Evolutionary conservation across 2,888 invertebrate species (phyloP).

Genomic region (Drosophila nr. fundita): DNA sequence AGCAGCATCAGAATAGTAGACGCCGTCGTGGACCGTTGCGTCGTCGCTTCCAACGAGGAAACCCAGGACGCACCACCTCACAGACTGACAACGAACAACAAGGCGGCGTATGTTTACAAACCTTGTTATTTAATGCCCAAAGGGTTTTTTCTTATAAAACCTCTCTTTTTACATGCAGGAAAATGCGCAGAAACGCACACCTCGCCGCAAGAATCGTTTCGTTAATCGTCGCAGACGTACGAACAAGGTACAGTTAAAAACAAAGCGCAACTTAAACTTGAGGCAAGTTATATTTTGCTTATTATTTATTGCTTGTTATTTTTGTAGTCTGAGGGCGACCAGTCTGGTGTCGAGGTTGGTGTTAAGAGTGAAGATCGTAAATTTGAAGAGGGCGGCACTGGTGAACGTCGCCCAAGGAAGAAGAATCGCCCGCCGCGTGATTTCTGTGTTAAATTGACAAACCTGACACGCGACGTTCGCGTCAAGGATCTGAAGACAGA

Average conservation of each 20-base stretch:
- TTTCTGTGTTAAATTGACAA: constrained; percentile 87
- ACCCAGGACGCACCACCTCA: constrained; percentile 85
- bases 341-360: constrained; percentile 82
- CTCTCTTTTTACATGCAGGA: constrained; percentile 43
- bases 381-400: constrained; percentile 60
- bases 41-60: constrained; percentile 85
- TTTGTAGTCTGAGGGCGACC: constrained; percentile 83
- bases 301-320: background rate
- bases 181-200: constrained; percentile 72
- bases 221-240: constrained; percentile 81
- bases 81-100: constrained; percentile 83
- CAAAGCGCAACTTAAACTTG: background rate
- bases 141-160: background rate
- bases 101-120: constrained; percentile 66
- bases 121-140: background rate
- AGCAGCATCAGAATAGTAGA: constrained; percentile 86
- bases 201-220: constrained; percentile 78
- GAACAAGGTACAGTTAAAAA: constrained; percentile 73
- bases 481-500: constrained; percentile 91
- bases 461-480: constrained; percentile 89
- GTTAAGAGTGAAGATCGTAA: constrained; percentile 82
- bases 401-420: constrained; percentile 69
- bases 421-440: constrained; percentile 78
- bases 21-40: constrained; percentile 84
- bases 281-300: background rate